Conservation (phyloP, 2,797 vertebrate species). For the Dromococcyx pavoninus region DNA sequence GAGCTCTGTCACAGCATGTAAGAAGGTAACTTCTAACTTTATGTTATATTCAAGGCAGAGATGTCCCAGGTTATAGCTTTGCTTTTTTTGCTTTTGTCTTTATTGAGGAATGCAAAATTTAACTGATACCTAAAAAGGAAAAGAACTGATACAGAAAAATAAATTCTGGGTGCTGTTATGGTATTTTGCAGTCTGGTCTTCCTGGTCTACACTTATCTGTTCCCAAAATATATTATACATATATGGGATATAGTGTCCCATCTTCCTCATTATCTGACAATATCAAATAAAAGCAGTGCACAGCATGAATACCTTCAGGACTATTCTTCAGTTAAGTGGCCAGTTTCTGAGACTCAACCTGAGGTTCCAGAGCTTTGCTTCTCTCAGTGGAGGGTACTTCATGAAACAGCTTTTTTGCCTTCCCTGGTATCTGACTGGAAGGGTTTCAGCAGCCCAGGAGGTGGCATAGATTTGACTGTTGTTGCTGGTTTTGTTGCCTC, state of each 20-base stretch:
- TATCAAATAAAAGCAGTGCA: background rate
- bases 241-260: background rate
- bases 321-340: background rate
- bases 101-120: background rate
- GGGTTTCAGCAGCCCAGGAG: background rate
- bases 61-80: background rate
- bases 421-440: background rate
- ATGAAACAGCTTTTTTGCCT: background rate
- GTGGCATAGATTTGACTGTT: background rate
- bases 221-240: background rate
- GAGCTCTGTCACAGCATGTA: constrained; percentile 88
- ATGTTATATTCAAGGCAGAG: background rate
- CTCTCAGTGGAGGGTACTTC: background rate
- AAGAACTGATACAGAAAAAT: background rate
- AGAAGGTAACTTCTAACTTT: constrained; percentile 83
- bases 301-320: background rate
- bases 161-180: background rate
- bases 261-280: background rate
- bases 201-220: background rate
- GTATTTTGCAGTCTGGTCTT: background rate
- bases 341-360: background rate
- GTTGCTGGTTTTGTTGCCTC: background rate
- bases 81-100: background rate
- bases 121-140: background rate
- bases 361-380: background rate